phyloP scores from a whole-genome alignment of 2,888 invertebrate genomes.

The Amphipoea oculea region DNA sequence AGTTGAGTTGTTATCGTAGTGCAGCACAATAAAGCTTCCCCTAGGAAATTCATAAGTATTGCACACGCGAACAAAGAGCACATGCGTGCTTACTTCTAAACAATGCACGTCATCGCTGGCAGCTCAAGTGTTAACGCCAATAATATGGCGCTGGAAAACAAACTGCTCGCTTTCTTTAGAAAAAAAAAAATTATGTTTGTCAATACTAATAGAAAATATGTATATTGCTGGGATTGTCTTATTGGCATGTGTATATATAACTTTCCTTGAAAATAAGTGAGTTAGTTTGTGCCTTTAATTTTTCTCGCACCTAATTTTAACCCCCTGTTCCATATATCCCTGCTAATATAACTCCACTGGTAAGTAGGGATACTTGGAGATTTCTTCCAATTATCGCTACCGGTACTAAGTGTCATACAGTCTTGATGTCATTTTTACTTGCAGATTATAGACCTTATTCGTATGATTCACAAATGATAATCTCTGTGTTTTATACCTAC shows the following conservation, averaged over 20 bases:
- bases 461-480: not conserved
- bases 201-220: not conserved
- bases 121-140: constrained; percentile 80
- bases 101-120: constrained; percentile 85
- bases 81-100: constrained; percentile 86
- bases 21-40: constrained; percentile 80
- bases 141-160: constrained; percentile 78
- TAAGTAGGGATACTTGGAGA: too few relatives aligned
- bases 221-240: not conserved
- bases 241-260: not conserved
- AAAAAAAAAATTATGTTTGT: constrained; percentile 1
- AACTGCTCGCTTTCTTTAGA: constrained; percentile 24
- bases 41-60: constrained; percentile 88
- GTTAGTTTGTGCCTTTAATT: not conserved
- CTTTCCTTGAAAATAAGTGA: not conserved
- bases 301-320: too few relatives aligned
- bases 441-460: not conserved
- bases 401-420: too few relatives aligned
- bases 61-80: constrained; percentile 84
- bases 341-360: too few relatives aligned
- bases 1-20: constrained; percentile 79
- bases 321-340: too few relatives aligned
- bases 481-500: not conserved
- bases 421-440: not conserved
- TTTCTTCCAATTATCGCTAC: too few relatives aligned